phyloP scores from a whole-genome alignment of 2,113 vertebrate genomes.

The Podiceps cristatus region DNA sequence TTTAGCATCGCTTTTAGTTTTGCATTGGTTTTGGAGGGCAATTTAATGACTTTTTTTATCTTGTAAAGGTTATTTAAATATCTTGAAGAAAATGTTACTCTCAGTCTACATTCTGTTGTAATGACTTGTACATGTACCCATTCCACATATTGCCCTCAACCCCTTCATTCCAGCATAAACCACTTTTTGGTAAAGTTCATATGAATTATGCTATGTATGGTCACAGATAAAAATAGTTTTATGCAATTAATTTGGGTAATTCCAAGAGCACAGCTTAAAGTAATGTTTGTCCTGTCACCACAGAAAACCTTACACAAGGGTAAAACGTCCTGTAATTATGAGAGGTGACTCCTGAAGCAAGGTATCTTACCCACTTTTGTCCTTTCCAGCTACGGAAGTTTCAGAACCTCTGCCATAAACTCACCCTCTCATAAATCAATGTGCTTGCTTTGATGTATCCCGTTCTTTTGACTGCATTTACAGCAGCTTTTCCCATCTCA shows the following conservation, averaged over 20 bases:
- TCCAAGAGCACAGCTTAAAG: not conserved
- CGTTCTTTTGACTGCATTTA: not conserved
- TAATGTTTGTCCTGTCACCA: not conserved
- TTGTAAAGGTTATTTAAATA: not conserved
- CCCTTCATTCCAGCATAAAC: not conserved
- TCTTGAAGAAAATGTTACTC: not conserved
- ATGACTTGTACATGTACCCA: accelerated
- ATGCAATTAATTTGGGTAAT: not conserved
- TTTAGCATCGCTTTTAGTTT: not conserved
- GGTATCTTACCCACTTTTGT: not conserved
- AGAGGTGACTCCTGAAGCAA: not conserved
- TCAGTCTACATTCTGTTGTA: not conserved
- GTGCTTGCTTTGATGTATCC: not conserved
- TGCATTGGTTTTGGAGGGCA: not conserved
- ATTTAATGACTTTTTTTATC: not conserved
- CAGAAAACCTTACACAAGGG: not conserved
- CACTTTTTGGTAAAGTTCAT: not conserved
- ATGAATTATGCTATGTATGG: not conserved
- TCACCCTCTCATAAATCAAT: not conserved
- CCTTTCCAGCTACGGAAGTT: not conserved
- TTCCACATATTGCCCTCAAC: not conserved
- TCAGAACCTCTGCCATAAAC: not conserved
- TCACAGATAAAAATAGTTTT: not conserved
- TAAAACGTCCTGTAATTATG: not conserved
- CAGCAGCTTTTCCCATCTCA: not conserved